These are phyloP conservation scores for Bucco capensis DNA, from an alignment of 2,113 vertebrate species.

Conservation along the genomic window DNA sequence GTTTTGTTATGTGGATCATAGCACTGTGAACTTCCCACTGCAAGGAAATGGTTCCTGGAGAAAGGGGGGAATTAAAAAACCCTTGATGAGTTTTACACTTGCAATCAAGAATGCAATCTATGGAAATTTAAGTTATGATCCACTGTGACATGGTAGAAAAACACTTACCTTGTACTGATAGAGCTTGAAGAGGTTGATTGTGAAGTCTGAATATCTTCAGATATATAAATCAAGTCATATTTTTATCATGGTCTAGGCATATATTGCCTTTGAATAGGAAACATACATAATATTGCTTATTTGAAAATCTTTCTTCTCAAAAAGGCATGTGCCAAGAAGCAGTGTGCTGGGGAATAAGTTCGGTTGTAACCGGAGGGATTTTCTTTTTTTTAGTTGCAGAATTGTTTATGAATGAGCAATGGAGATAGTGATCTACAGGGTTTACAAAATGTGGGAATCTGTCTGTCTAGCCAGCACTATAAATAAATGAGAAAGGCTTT, in stretches of 20 bases:
- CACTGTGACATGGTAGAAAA: background rate
- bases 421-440: slow-evolving; percentile 1
- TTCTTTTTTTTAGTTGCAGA: background rate
- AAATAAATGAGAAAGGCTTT: slow-evolving; percentile 31
- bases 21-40: background rate
- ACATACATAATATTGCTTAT: background rate
- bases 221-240: background rate
- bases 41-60: background rate
- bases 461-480: slow-evolving; percentile 34
- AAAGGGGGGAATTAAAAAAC: background rate
- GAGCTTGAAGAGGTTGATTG: background rate
- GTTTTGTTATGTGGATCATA: background rate
- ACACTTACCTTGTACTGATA: background rate
- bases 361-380: background rate
- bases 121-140: background rate
- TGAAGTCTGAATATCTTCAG: background rate
- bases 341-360: background rate
- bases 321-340: background rate
- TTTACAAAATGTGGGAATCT: slow-evolving; percentile 35
- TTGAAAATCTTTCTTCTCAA: background rate
- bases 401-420: slow-evolving; percentile 51
- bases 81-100: background rate
- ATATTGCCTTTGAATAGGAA: background rate
- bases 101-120: rapidly evolving
- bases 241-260: background rate